These are phyloP conservation scores for Diarsia mendica DNA, from an alignment of 2,888 invertebrate genomes.

Conservation along the genomic window DNA sequence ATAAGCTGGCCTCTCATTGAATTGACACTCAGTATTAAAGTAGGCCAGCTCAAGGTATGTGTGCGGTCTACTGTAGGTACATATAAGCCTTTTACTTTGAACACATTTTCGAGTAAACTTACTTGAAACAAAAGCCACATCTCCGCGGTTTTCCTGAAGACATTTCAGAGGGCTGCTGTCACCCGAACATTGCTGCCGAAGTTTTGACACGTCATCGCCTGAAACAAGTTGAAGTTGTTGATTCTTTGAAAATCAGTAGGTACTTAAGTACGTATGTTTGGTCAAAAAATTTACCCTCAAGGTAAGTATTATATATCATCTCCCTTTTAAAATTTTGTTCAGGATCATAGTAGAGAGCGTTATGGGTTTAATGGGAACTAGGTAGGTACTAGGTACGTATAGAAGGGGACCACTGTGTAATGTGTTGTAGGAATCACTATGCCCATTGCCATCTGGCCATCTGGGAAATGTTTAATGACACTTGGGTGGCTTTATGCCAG, in stretches of 20 bases:
- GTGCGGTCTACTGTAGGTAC: background rate
- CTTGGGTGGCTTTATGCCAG: too few relatives aligned
- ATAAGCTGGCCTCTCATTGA: background rate
- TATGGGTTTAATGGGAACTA: background rate
- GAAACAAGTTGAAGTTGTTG: conserved; percentile 40
- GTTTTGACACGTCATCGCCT: conserved; percentile 83
- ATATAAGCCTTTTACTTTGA: background rate
- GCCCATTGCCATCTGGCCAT: background rate
- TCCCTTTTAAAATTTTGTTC: too few relatives aligned
- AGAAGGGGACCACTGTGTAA: background rate
- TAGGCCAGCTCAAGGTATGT: background rate
- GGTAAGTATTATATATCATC: too few relatives aligned
- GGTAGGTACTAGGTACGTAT: background rate
- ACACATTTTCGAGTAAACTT: conserved; percentile 63
- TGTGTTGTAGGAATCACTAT: background rate
- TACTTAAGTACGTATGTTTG: background rate
- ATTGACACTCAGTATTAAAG: background rate
- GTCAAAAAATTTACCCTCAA: background rate
- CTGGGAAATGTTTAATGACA: too few relatives aligned
- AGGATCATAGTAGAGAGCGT: too few relatives aligned
- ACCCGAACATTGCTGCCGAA: conserved; percentile 87
- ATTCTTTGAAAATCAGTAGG: background rate
- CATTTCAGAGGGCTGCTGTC: conserved; percentile 91
- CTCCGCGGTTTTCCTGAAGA: conserved; percentile 92
- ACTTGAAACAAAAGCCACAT: conserved; percentile 93